Percentiles rank a stretch among this genome's conserved stretches.
Evolutionary conservation across 2,113 vertebrate species (phyloP).

Genomic region (Nycticebus coucang): DNA sequence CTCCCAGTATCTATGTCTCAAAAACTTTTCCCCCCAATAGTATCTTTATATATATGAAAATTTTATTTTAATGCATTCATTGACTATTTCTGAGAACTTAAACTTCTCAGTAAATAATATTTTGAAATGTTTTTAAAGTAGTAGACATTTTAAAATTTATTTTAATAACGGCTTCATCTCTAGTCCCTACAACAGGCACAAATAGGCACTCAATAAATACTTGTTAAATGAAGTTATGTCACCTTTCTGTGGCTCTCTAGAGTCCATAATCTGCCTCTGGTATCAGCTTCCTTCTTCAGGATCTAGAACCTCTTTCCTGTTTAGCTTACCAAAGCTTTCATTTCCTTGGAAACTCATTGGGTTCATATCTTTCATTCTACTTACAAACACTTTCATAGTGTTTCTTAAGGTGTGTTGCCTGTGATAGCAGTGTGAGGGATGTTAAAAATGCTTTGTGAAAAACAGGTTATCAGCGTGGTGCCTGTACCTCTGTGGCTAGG

Average conservation of each 20-base stretch:
- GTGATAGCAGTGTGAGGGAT: neutral
- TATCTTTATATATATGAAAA: neutral
- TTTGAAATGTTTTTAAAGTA: constrained; percentile 9
- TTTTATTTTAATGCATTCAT: neutral
- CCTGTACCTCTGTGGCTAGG: too few species aligned
- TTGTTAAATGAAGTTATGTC: neutral
- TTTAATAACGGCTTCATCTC: neutral
- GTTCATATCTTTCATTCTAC: neutral
- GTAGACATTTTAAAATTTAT: neutral
- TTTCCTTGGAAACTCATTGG: neutral
- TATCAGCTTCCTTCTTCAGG: constrained; percentile 12
- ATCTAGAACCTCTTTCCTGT: neutral
- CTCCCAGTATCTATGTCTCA: neutral
- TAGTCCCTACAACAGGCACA: neutral
- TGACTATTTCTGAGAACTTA: neutral
- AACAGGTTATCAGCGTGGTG: neutral
- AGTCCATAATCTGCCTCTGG: neutral
- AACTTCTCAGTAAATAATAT: constrained; percentile 28
- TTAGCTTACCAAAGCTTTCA: neutral
- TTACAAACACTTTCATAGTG: neutral
- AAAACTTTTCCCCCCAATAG: neutral
- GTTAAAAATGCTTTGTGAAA: neutral
- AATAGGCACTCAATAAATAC: neutral
- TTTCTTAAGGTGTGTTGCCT: neutral
- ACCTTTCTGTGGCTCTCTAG: neutral